Evolutionary conservation across 2,888 invertebrate genomes (phyloP).

Genomic region (Chromoteleia sp.): DNA sequence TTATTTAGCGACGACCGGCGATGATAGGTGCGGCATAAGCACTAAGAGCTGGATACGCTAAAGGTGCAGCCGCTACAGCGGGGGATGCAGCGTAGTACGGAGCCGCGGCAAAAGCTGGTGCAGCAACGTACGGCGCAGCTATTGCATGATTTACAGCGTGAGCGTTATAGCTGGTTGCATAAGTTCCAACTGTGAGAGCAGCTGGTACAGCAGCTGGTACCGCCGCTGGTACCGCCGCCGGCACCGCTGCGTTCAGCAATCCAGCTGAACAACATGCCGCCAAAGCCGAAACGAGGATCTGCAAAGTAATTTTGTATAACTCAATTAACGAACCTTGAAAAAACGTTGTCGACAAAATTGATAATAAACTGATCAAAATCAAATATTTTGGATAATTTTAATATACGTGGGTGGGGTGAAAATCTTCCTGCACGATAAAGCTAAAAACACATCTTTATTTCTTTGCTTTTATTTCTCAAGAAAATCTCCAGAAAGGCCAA

Average conservation of each 20-base stretch:
- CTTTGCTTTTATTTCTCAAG: too few relatives aligned
- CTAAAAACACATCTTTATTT: too few relatives aligned
- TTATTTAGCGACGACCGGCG: slow-evolving; percentile 76
- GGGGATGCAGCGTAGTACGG: slow-evolving; percentile 77
- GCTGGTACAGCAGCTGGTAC: slow-evolving; percentile 79
- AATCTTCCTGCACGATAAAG: too few relatives aligned
- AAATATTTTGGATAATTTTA: slow-evolving; percentile 2
- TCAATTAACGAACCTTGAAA: too few relatives aligned
- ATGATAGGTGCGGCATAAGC: slow-evolving; percentile 75
- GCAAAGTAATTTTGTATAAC: slow-evolving; percentile 32
- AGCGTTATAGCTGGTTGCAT: slow-evolving; percentile 91
- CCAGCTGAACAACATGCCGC: slow-evolving; percentile 79
- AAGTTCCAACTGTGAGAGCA: slow-evolving; percentile 89
- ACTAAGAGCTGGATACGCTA: slow-evolving; percentile 72
- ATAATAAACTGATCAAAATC: too few relatives aligned
- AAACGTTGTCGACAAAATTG: too few relatives aligned
- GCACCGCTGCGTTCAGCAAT: too few relatives aligned
- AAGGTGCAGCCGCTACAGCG: slow-evolving; percentile 75
- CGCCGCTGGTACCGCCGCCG: slow-evolving; percentile 70
- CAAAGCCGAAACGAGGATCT: slow-evolving; percentile 79
- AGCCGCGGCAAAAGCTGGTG: slow-evolving; percentile 79
- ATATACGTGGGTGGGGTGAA: too few relatives aligned
- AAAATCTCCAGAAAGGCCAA: too few relatives aligned
- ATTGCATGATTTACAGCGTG: slow-evolving; percentile 91
- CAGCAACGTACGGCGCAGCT: slow-evolving; percentile 87